Evolutionary conservation across 2,888 invertebrate species (phyloP).

Genomic region (Chrysodeixis includens): DNA sequence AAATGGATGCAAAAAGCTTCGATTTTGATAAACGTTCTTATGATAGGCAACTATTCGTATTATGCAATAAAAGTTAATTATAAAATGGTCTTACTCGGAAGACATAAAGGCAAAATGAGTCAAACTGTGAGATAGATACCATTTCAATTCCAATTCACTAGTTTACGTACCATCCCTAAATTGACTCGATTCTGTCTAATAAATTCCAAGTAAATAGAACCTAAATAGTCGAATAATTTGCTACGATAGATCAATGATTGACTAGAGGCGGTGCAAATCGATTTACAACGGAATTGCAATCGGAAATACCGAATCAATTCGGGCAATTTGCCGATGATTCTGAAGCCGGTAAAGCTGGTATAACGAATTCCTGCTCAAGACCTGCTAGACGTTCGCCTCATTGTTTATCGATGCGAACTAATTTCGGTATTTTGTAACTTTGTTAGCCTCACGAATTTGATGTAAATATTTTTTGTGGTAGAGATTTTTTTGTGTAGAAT

Average conservation of each 20-base stretch:
- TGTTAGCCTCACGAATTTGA: background rate
- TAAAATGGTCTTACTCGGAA: too few relatives aligned
- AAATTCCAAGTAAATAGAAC: slow-evolving; percentile 37
- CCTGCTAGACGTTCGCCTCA: slow-evolving; percentile 40
- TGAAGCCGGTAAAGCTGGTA: slow-evolving; percentile 65
- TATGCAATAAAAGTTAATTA: too few relatives aligned
- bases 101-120: slow-evolving; percentile 1
- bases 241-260: slow-evolving; percentile 55
- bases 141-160: background rate
- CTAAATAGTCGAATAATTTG: slow-evolving; percentile 53
- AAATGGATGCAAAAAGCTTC: too few relatives aligned
- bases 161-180: slow-evolving; percentile 2
- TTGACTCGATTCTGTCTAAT: slow-evolving; percentile 23
- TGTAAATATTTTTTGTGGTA: slow-evolving; percentile 10
- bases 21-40: too few relatives aligned
- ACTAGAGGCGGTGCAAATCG: slow-evolving; percentile 60
- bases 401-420: slow-evolving; percentile 30
- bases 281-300: slow-evolving; percentile 77
- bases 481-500: background rate
- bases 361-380: slow-evolving; percentile 68
- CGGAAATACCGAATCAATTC: slow-evolving; percentile 81
- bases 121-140: background rate
- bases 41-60: too few relatives aligned
- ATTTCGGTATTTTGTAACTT: slow-evolving; percentile 12
- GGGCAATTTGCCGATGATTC: slow-evolving; percentile 76